Percentiles rank a stretch among this genome's conserved stretches.
Conservation (phyloP, 2,888 invertebrate genomes). For the Chalcis sispes region DNA sequence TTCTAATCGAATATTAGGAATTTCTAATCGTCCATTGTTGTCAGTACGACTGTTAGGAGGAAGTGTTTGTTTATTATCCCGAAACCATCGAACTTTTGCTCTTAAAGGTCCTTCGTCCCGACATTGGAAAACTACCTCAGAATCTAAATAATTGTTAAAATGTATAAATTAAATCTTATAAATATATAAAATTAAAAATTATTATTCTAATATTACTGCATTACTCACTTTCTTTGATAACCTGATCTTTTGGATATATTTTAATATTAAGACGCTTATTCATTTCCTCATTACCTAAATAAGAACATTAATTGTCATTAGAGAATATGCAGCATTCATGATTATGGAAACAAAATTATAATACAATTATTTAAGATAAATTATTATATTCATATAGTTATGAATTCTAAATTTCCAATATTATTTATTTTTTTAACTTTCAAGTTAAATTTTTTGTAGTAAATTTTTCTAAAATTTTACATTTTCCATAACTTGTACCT, state of each 20-base stretch:
- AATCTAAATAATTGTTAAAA: slow-evolving; percentile 78
- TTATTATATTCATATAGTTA: no score
- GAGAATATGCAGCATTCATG: no score
- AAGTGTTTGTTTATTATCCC: slow-evolving; percentile 84
- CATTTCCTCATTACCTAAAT: no score
- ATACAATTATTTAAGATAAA: no score
- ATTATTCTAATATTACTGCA: not conserved
- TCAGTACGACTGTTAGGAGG: slow-evolving; percentile 86
- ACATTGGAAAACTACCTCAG: slow-evolving; percentile 95
- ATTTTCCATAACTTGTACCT: no score
- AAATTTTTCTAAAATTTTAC: no score
- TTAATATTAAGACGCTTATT: slow-evolving; percentile 79
- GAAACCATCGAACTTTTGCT: slow-evolving; percentile 85
- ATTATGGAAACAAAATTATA: no score
- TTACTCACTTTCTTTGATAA: slow-evolving; percentile 90
- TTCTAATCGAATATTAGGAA: slow-evolving; percentile 86
- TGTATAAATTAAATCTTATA: no score
- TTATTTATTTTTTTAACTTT: no score
- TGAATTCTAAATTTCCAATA: no score
- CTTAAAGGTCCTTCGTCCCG: slow-evolving; percentile 91
- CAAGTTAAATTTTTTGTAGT: no score
- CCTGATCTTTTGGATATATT: slow-evolving; percentile 87
- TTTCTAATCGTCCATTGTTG: slow-evolving; percentile 86
- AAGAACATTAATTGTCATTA: no score
- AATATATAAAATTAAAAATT: slow-evolving; percentile 12